These are phyloP conservation scores for Loxodonta africana DNA, from an alignment of 2,113 vertebrate genomes.

Conservation along the genomic window DNA sequence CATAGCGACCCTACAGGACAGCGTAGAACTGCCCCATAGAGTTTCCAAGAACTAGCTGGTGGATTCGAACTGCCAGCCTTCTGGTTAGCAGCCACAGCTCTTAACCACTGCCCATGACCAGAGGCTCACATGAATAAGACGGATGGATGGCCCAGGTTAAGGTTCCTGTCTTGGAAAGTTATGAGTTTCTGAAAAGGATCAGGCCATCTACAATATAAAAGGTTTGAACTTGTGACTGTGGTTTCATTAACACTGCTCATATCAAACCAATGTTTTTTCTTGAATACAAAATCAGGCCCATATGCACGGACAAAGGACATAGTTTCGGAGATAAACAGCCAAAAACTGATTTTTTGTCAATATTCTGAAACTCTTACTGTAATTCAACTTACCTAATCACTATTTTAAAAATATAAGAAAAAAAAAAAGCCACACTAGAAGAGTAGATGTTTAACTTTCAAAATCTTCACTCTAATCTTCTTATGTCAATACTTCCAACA, in stretches of 20 bases:
- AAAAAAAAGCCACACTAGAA: not conserved
- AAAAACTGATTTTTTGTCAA: slow-evolving; percentile 39
- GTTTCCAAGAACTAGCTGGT: too few relatives aligned
- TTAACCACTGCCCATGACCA: not conserved
- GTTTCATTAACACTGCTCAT: slow-evolving; percentile 24
- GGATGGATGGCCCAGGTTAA: not conserved
- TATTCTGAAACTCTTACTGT: slow-evolving; percentile 14
- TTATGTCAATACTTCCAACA: not conserved
- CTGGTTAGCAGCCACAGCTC: too few relatives aligned
- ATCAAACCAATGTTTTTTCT: slow-evolving; percentile 38
- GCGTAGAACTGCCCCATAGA: too few relatives aligned
- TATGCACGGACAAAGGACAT: not conserved
- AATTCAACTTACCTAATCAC: not conserved
- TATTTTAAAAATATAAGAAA: slow-evolving; percentile 1
- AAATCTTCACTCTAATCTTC: slow-evolving; percentile 35
- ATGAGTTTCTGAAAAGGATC: slow-evolving; percentile 19
- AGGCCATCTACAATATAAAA: not conserved
- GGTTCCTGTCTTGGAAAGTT: not conserved
- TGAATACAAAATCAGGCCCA: slow-evolving; percentile 57
- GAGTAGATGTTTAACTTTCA: slow-evolving; percentile 22
- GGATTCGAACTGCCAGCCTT: too few relatives aligned
- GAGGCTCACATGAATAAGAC: not conserved
- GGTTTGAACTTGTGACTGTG: not conserved
- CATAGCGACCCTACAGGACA: too few relatives aligned
- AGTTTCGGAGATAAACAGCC: slow-evolving; percentile 11